phyloP scores from a whole-genome alignment of 2,888 invertebrate species.

The Polymixis lichenea region DNA sequence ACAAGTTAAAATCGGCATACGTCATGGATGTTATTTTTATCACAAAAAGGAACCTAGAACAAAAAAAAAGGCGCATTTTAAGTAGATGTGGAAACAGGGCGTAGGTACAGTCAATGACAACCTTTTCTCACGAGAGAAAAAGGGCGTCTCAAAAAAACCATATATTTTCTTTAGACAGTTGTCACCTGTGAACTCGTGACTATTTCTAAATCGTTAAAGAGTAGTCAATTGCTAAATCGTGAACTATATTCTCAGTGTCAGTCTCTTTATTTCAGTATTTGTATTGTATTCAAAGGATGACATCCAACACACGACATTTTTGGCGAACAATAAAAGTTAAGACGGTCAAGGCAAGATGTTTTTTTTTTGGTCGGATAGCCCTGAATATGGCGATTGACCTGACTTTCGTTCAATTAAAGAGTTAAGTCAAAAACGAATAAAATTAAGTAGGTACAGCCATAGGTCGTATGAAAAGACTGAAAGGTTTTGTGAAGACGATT shows the following conservation, averaged over 20 bases:
- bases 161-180: conserved; percentile 7
- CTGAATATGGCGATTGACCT: not conserved
- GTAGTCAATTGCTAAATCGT: conserved; percentile 18
- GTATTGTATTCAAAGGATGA: conserved; percentile 41
- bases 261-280: too few relatives aligned
- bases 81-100: too few relatives aligned
- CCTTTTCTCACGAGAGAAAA: not conserved
- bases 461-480: not conserved
- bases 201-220: conserved; percentile 2
- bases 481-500: not conserved
- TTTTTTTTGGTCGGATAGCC: not conserved
- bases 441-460: not conserved
- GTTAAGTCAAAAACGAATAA: not conserved
- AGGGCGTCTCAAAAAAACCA: not conserved
- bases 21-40: conserved; percentile 43
- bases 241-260: not conserved
- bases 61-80: not conserved
- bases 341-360: conserved; percentile 34
- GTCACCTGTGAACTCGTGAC: not conserved
- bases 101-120: conserved; percentile 25
- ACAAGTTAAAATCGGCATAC: conserved; percentile 28
- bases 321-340: conserved; percentile 39
- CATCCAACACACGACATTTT: conserved; percentile 22
- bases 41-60: conserved; percentile 27
- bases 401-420: not conserved